Evolutionary conservation across 2,797 vertebrate genomes (phyloP), one percentile per base, ranked within the genome.

Genomic region (Lagodon rhomboides): DNA sequence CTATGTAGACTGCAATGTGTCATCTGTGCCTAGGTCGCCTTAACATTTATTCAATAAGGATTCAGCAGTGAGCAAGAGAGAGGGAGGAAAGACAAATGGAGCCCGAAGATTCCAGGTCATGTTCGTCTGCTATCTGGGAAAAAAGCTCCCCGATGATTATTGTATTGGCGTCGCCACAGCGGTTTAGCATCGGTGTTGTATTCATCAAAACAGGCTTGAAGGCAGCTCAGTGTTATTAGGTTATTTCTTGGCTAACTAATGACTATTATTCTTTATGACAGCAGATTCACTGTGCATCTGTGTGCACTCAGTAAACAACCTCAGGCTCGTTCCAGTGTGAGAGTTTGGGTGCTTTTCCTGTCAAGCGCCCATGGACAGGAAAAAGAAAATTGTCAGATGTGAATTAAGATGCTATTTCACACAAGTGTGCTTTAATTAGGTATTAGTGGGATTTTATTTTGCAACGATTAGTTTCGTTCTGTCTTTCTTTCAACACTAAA

Each of bases 21-120:
- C 93, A 94, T 93, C 84, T 88, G 77, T 84, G 84, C 83, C 79
- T 67, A 80, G 86, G 87, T 90, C 30, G 73, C 62, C 84, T 87
- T 85, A 93, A 88, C 93, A 91, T 92, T 91, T 92, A 92, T 93
- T 94, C 93, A 93, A 91, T 92, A 92, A 91, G 84, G 87, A 91
- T 85, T 89, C 82, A 70, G 80, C 88, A 84, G 82, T 68, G 72
- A 91, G 89, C 85, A 78, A 84, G 73, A 84, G 66, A 86, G 73
- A 81, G 51, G 46, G 60, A 54, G 84, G 60, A 68, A 75, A 90
- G 89, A 93, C 84, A 88, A 93, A 94, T 93, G 85, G 85, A 82
- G 83, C 79, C 17, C 65, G 68, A 72, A 85, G 83, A 91, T 92
- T 88, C 71, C 85, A 81, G 89, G 89, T 93, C 88, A 87, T 92